Base-by-base conservation (phyloP, 1,140 invertebrate genomes). In the Oedothorax gibbosus region DNA sequence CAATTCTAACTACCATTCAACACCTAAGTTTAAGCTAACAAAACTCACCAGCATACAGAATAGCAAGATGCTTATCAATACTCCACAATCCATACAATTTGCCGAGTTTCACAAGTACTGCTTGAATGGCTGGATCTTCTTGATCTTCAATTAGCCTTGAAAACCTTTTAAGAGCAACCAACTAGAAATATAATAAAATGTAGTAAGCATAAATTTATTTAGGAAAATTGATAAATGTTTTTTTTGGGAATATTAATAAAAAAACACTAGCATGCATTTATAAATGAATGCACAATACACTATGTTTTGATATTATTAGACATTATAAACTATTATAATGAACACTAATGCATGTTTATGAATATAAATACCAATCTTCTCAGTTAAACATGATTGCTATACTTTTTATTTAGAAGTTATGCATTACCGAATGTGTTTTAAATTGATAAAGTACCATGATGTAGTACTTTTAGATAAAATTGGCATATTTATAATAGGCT, bases 41-140 rank as follows among this genome's bases (percentile, higher is more conserved):
- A 68, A 79, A 35, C 12, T 20, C 87, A 89, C 90, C 94, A 88
- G 94, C 92, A 89, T 96, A 96, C 71, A 97, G 91, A 68, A 93
- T 93, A 57, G 93, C 92, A 82, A 96, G 89, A 91, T 95, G 93
- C 88, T 93, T 93, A 89, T 97, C 95, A 81, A 97, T 87, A 21
- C 91, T 91, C 91, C 92, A 93, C 21, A 95, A 91, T 12, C 93
- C 94, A 88, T 94, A 97, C 3, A 97, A 89, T 15, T 92, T 91
- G 87, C 93, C 93, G 11, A 96, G 88, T 88, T 93, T 93, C 12
- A 88, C 89, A 20, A 97, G 87, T 4, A 96, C 92, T 5, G 18
- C 18, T 71, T 64, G 68, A 14, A 78, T 77, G 5, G 64, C 57
- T 21, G 73, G 65, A 50, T 88, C 88, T 8, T 87, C 87, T 54